A percentile compares a stretch with the other conserved stretches of the same genome.
phyloP scores from a whole-genome alignment of 2,888 invertebrate species.

The Drosophila atroscutellata region DNA sequence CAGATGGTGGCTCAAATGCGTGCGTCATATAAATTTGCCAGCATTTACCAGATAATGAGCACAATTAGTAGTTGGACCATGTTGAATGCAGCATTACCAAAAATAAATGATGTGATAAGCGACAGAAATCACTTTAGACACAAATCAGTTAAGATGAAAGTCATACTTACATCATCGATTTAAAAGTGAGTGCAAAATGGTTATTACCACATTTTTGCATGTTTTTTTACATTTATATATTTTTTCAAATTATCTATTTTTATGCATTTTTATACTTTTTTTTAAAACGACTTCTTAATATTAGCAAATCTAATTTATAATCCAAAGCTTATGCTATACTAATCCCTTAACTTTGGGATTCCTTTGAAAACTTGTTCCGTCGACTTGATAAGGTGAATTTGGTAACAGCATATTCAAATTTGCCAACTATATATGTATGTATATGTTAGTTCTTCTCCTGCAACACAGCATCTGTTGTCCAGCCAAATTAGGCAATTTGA shows the following conservation, averaged over 20 bases:
- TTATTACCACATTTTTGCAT: not conserved
- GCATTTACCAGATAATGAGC: constrained; percentile 78
- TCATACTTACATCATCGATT: not conserved
- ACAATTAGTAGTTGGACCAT: constrained; percentile 67
- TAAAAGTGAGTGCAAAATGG: not conserved
- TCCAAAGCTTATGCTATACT: not conserved
- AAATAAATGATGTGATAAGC: constrained; percentile 47
- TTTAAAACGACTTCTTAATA: not conserved
- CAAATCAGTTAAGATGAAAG: not conserved
- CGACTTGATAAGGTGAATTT: constrained; percentile 2
- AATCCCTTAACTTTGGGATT: not conserved
- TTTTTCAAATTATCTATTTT: not conserved
- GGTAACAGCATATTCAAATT: constrained; percentile 38
- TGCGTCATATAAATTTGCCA: constrained; percentile 75
- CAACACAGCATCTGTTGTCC: constrained; percentile 43
- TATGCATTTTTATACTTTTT: not conserved
- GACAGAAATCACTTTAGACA: not conserved
- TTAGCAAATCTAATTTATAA: not conserved
- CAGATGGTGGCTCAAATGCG: constrained; percentile 68
- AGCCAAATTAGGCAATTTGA: constrained; percentile 41
- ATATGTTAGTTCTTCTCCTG: not conserved
- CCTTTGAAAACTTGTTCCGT: constrained; percentile 5
- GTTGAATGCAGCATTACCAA: constrained; percentile 23
- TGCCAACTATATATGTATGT: not conserved
- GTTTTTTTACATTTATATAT: not conserved